phyloP scores from a whole-genome alignment of 1,140 invertebrate genomes.

The Zaprionus ornatus region DNA sequence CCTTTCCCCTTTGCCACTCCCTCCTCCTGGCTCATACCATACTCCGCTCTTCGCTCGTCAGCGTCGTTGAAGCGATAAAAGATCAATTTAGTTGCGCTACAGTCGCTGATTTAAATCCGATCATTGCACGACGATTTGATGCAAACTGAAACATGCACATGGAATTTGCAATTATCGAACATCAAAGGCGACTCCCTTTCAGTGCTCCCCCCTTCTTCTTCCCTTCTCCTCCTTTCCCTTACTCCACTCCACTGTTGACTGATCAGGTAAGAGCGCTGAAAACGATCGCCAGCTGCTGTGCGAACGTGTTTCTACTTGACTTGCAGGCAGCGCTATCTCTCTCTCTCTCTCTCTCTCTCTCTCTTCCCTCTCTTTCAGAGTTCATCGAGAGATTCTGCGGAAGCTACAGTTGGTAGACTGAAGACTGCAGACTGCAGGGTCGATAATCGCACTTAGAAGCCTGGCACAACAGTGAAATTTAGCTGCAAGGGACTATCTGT shows the following conservation, averaged over 20 bases:
- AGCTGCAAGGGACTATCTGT: too few relatives aligned
- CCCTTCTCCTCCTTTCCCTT: not conserved
- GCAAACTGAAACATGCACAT: constrained; percentile 80
- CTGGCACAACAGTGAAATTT: not conserved
- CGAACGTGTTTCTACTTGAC: constrained; percentile 18
- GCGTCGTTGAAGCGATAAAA: constrained; percentile 79
- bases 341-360: not conserved
- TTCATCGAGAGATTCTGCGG: not conserved
- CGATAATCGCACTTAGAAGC: not conserved
- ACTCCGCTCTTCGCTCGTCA: constrained; percentile 9
- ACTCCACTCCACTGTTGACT: too few relatives aligned
- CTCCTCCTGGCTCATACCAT: not conserved
- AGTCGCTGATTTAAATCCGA: constrained; percentile 80
- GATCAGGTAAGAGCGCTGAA: constrained; percentile 8
- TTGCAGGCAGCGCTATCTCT: not conserved
- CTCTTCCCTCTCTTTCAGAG: not conserved
- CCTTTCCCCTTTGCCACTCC: too few relatives aligned
- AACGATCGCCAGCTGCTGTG: constrained; percentile 19
- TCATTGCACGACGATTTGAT: constrained; percentile 80
- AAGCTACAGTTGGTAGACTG: not conserved
- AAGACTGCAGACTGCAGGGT: not conserved
- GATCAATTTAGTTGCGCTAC: constrained; percentile 80
- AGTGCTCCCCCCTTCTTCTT: not conserved
- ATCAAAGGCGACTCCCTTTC: constrained; percentile 55
- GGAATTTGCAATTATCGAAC: constrained; percentile 82